Evolutionary conservation across 2,888 invertebrate species (phyloP).

Genomic region (Kryphioiulus occultus): DNA sequence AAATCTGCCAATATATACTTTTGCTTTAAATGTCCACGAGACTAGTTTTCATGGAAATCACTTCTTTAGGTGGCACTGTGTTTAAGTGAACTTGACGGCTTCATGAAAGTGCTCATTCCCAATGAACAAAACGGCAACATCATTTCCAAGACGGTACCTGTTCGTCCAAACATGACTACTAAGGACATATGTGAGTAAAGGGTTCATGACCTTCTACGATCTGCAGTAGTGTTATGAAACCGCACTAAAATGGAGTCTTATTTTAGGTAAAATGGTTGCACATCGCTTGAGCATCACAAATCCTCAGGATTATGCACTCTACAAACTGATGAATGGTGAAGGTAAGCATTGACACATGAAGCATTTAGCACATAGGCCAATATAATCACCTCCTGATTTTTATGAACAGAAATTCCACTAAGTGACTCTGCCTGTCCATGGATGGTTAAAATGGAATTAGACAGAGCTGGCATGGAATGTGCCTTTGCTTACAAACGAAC

Average conservation of each 20-base stretch:
- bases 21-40: too few species aligned
- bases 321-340: slow-evolving; percentile 87
- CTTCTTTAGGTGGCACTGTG: slow-evolving; percentile 47
- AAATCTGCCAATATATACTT: neutral
- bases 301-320: slow-evolving; percentile 94
- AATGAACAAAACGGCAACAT: slow-evolving; percentile 93
- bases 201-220: slow-evolving; percentile 52
- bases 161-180: slow-evolving; percentile 91
- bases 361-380: too few species aligned
- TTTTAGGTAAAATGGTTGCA: slow-evolving; percentile 75
- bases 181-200: slow-evolving; percentile 82
- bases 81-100: slow-evolving; percentile 67
- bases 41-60: neutral
- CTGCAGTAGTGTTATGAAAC: neutral
- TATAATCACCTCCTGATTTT: neutral
- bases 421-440: slow-evolving; percentile 90
- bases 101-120: slow-evolving; percentile 89
- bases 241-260: neutral
- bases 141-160: slow-evolving; percentile 86
- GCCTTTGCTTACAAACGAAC: slow-evolving; percentile 94
- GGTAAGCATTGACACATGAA: slow-evolving; percentile 66
- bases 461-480: slow-evolving; percentile 75
- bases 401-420: slow-evolving; percentile 80
- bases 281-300: slow-evolving; percentile 95
- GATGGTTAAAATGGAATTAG: slow-evolving; percentile 74